Conservation (phyloP, 2,888 invertebrate species). For the Agrochola lychnidis region DNA sequence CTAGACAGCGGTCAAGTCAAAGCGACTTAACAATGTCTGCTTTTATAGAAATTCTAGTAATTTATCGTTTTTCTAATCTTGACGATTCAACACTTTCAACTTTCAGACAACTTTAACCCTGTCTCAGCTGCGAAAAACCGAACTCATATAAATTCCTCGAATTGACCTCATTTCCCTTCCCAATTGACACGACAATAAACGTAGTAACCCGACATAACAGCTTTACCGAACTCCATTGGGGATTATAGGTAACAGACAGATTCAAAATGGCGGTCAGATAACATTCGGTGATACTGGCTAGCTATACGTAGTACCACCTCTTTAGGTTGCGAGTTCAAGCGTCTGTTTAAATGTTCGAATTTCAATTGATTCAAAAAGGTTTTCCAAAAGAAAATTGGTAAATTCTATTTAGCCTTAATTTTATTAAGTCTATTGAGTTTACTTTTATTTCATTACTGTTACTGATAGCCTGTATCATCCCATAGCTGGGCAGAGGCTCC, state of each 20-base stretch:
- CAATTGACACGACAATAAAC: conserved; percentile 26
- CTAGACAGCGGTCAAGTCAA: neutral
- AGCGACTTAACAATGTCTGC: neutral
- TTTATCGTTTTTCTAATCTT: neutral
- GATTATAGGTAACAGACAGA: conserved; percentile 30
- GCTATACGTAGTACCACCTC: conserved; percentile 3
- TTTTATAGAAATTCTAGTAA: neutral
- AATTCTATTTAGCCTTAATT: neutral
- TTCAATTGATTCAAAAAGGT: neutral
- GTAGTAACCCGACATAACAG: conserved; percentile 12
- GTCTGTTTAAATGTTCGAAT: neutral
- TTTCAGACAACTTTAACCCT: conserved; percentile 1
- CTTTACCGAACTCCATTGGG: conserved; percentile 32
- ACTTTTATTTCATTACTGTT: neutral
- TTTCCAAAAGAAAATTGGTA: neutral
- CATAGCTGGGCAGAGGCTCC: no score
- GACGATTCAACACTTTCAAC: neutral
- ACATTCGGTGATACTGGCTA: conserved; percentile 1
- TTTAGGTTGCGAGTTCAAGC: neutral
- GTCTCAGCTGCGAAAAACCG: neutral
- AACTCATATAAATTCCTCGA: neutral
- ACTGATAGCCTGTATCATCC: no score
- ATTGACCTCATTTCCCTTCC: conserved; percentile 23
- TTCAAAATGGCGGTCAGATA: conserved; percentile 29
- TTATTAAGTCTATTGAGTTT: neutral